Base-by-base conservation (phyloP, 2,113 vertebrate species). In the Epinephelus lanceolatus region DNA sequence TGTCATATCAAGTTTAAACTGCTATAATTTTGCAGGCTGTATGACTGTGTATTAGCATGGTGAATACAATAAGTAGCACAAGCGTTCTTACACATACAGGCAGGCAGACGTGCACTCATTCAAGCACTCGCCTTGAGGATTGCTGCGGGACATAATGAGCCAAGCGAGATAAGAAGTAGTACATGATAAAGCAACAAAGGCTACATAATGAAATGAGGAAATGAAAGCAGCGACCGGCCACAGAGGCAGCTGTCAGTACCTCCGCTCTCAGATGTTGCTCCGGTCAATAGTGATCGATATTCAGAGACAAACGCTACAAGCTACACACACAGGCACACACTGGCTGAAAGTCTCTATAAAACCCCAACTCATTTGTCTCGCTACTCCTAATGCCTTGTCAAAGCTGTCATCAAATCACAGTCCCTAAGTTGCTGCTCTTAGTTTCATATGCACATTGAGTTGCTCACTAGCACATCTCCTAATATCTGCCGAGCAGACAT, bases 201-300 rank as follows among this genome's bases (percentile, higher is more conserved):
- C 65, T 69, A 63, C 49, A 74, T 88, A 83, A 86, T 85, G 73
- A 89, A 86, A 88, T 72, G n/a, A 73, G 82, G 76, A 81, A 63
- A 61, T 61, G 62, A 76, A 76, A 81, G 81, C 57, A 71, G 84
- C 37, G 30, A 71, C 8, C 5, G 27, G 80, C 78, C 78, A 59
- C 78, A 72, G 78, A 85, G 80, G 68, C 81, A 72, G 77, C 90
- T 86, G 83, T 67, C 79, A 78, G 81, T 37, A 40, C 47, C 60
- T 70, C 25, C 0, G 73, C 70, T 78, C 68, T 78, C 81, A 78
- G 72, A 81, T 80, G 70, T 52, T 69, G 62, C 72, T 76, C 61
- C 55, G 70, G 53, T 86, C 91, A 83, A 91, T 88, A 82, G 63
- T 1, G 57, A 78, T 92, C 85, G n/a, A 92, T 91, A 87, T 70